Conservation (phyloP, 1,140 invertebrate genomes). For the Brachionus koreanus region DNA sequence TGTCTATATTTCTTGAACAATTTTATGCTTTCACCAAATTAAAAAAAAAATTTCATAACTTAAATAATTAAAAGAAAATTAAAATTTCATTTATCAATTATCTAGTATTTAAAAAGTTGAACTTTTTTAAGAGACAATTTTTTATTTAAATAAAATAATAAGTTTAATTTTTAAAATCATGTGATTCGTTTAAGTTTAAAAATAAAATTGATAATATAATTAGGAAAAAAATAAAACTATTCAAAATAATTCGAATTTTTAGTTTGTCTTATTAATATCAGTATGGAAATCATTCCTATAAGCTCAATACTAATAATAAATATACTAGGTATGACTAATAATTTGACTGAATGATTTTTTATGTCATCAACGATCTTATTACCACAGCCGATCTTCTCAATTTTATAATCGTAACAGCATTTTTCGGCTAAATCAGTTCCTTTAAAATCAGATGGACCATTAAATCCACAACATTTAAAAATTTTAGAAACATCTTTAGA, state of each 20-base stretch:
- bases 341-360: background rate
- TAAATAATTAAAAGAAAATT: background rate
- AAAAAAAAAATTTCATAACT: background rate
- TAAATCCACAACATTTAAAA: constrained; percentile 11
- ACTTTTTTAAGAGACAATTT: background rate
- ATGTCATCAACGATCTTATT: constrained; percentile 8
- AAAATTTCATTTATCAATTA: background rate
- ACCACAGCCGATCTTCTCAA: background rate
- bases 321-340: constrained; percentile 7
- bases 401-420: background rate
- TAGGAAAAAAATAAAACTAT: background rate
- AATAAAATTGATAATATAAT: background rate
- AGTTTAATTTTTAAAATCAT: background rate
- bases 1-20: background rate
- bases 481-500: background rate
- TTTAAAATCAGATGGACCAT: background rate
- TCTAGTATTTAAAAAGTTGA: too few species aligned
- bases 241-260: background rate
- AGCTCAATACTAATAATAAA: constrained; percentile 6
- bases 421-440: background rate
- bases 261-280: background rate
- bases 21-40: background rate
- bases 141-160: background rate
- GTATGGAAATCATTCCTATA: background rate
- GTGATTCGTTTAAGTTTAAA: background rate